Evolutionary conservation across 1,140 invertebrate genomes (phyloP).

Genomic region (Sipha flava): DNA sequence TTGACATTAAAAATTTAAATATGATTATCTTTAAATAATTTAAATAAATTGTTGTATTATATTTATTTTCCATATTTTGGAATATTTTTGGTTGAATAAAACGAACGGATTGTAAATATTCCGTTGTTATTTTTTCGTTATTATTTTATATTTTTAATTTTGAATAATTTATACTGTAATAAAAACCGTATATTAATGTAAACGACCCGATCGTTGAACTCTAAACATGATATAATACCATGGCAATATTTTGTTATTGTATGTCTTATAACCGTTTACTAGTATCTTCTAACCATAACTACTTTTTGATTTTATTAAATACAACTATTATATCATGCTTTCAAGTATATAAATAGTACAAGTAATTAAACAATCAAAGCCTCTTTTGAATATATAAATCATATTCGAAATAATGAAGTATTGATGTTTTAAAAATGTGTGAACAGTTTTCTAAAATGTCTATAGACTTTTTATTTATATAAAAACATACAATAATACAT

Average conservation of each 20-base stretch:
- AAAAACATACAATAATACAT: too few relatives aligned
- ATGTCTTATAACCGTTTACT: constrained; percentile 5
- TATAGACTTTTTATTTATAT: too few relatives aligned
- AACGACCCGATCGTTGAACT: constrained; percentile 31
- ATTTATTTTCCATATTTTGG: not conserved
- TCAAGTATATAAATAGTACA: not conserved
- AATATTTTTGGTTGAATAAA: not conserved
- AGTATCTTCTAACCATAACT: not conserved
- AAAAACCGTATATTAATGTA: constrained; percentile 26
- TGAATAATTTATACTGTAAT: constrained; percentile 29
- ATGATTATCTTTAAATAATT: not conserved
- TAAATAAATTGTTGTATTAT: not conserved
- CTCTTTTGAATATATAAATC: not conserved
- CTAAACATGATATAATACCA: constrained; percentile 17
- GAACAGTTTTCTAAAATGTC: too few relatives aligned
- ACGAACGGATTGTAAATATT: constrained; percentile 23
- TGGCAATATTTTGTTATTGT: constrained; percentile 6
- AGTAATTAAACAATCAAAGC: not conserved
- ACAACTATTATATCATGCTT: not conserved
- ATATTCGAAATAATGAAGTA: too few relatives aligned
- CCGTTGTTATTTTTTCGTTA: constrained; percentile 17
- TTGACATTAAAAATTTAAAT: not conserved
- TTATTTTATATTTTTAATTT: constrained; percentile 28
- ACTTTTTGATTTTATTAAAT: not conserved
- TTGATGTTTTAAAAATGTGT: too few relatives aligned